phyloP scores from a whole-genome alignment of 1,140 invertebrate species.

The Diploscapter pachys region DNA sequence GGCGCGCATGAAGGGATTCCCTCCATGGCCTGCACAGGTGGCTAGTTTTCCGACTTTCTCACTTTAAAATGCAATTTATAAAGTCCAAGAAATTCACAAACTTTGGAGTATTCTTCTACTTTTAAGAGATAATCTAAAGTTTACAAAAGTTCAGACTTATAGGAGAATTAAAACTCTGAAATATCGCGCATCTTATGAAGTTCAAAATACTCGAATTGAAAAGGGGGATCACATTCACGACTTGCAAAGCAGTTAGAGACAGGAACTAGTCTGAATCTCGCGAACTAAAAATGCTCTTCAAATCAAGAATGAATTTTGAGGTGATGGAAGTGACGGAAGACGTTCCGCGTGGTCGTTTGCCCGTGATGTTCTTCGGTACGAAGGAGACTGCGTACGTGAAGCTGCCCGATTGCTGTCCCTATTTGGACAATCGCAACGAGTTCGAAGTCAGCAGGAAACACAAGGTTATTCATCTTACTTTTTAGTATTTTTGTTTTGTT shows the following conservation, averaged over 20 bases:
- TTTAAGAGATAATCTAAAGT: too few relatives aligned
- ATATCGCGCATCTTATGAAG: too few relatives aligned
- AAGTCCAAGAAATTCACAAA: too few relatives aligned
- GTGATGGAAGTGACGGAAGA: conserved; percentile 19
- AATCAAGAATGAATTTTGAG: conserved; percentile 1
- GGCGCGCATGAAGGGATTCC: conserved; percentile 41
- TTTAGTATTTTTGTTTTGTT: too few relatives aligned
- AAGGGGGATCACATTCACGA: too few relatives aligned
- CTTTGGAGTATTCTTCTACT: too few relatives aligned
- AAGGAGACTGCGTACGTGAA: conserved; percentile 40
- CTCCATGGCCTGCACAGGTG: conserved; percentile 40
- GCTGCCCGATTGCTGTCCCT: conserved; percentile 29
- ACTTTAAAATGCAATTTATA: too few relatives aligned
- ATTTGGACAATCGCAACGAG: conserved; percentile 4
- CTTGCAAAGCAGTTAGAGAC: too few relatives aligned
- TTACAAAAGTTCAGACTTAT: too few relatives aligned
- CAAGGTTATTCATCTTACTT: conserved; percentile 13
- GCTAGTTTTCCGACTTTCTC: background rate
- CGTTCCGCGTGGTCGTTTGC: conserved; percentile 20
- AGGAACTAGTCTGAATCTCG: too few relatives aligned
- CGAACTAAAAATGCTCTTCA: background rate
- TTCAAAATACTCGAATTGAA: too few relatives aligned
- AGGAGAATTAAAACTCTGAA: too few relatives aligned
- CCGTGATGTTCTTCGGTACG: conserved; percentile 39
- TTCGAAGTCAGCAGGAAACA: conserved; percentile 32